phyloP scores from a whole-genome alignment of 2,113 vertebrate species.

The Zosterops pallidus region DNA sequence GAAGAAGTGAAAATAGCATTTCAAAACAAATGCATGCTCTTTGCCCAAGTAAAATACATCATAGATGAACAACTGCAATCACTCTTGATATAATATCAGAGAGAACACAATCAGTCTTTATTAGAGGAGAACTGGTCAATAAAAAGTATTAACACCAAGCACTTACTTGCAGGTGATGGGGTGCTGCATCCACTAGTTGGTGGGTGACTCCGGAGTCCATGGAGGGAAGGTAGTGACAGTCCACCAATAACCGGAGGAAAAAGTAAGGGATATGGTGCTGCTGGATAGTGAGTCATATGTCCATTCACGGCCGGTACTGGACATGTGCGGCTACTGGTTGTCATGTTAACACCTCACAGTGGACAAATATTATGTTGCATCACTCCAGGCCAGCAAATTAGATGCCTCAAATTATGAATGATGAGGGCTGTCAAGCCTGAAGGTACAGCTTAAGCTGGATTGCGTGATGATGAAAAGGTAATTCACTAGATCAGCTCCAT shows the following conservation, averaged over 20 bases:
- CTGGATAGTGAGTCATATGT: conserved; percentile 90
- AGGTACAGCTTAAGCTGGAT: background rate
- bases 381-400: conserved; percentile 8
- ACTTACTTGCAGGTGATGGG: conserved; percentile 91
- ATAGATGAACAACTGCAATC: background rate
- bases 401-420: background rate
- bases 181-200: conserved; percentile 85
- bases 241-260: conserved; percentile 91
- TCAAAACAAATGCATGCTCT: background rate
- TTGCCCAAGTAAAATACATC: background rate
- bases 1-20: background rate
- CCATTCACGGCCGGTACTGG: conserved; percentile 82
- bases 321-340: conserved; percentile 83
- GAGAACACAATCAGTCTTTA: background rate
- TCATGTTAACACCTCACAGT: conserved; percentile 82
- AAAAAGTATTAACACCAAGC: background rate
- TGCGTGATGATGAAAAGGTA: background rate
- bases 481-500: conserved; percentile 5
- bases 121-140: background rate
- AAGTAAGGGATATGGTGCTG: conserved; percentile 86
- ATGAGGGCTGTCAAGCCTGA: background rate
- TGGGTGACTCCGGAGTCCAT: conserved; percentile 81
- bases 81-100: background rate
- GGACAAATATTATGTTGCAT: conserved; percentile 40
- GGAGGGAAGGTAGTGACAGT: conserved; percentile 83